phyloP scores from a whole-genome alignment of 1,140 invertebrate genomes.

The Steinernema khuongi region DNA sequence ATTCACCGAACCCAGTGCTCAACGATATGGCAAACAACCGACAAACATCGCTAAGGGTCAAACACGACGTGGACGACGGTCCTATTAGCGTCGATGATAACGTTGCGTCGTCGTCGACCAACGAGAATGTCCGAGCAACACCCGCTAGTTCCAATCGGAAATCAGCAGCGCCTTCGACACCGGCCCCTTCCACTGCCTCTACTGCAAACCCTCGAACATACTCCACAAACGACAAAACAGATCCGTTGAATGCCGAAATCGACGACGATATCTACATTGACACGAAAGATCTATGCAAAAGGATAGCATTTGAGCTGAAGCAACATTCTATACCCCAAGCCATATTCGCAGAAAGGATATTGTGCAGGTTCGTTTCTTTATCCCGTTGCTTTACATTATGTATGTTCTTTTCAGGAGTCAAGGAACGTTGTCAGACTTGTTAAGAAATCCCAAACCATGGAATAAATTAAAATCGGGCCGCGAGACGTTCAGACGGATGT shows the following conservation, averaged over 20 bases:
- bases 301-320: conserved; percentile 58
- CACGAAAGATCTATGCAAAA: conserved; percentile 58
- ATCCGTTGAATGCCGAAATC: conserved; percentile 56
- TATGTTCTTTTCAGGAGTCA: conserved; percentile 47
- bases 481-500: conserved; percentile 59
- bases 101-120: conserved; percentile 2
- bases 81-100: conserved; percentile 6
- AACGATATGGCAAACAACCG: conserved; percentile 18
- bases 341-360: conserved; percentile 57
- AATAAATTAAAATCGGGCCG: conserved; percentile 59
- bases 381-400: background rate
- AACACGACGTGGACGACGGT: conserved; percentile 17
- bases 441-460: conserved; percentile 59
- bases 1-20: conserved; percentile 19
- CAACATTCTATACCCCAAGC: conserved; percentile 59
- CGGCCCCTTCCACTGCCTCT: conserved; percentile 34
- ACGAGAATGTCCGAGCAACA: conserved; percentile 14
- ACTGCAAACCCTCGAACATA: conserved; percentile 30
- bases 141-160: background rate
- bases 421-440: conserved; percentile 57
- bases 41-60: conserved; percentile 9
- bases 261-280: conserved; percentile 59
- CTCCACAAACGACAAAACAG: conserved; percentile 48
- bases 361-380: conserved; percentile 43
- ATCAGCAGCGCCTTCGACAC: background rate